phyloP scores from a whole-genome alignment of 2,113 vertebrate species.

The Sturnus vulgaris region DNA sequence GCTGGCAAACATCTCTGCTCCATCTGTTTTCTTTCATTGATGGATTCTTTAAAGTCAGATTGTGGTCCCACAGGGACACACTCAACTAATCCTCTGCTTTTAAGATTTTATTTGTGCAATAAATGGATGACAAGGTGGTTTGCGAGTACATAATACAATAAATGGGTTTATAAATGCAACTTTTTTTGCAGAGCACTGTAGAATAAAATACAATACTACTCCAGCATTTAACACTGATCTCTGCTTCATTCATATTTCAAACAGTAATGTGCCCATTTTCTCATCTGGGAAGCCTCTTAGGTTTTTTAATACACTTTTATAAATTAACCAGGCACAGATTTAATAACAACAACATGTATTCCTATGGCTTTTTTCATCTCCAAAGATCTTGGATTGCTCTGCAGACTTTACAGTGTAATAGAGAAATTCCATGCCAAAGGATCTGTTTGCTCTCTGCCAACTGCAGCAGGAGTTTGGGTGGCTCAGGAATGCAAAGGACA shows the following conservation, averaged over 20 bases:
- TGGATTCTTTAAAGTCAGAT: constrained; percentile 46
- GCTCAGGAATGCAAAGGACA: fast-evolving
- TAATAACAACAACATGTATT: constrained; percentile 40
- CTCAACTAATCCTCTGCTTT: constrained; percentile 49
- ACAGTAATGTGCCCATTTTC: constrained; percentile 45
- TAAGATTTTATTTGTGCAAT: constrained; percentile 63
- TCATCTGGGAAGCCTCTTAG: constrained; percentile 38
- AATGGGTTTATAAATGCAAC: constrained; percentile 66
- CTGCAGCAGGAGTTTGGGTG: not conserved
- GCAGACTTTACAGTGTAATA: not conserved
- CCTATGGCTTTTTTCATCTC: not conserved
- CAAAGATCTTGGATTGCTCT: not conserved
- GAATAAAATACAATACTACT: constrained; percentile 24
- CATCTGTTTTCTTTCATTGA: constrained; percentile 33
- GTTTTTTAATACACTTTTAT: constrained; percentile 45
- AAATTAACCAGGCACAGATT: constrained; percentile 62
- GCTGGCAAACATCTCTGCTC: constrained; percentile 5
- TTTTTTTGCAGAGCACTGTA: constrained; percentile 44
- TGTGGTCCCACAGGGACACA: constrained; percentile 21
- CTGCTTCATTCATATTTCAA: constrained; percentile 58
- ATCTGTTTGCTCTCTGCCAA: not conserved
- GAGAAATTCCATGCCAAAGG: not conserved
- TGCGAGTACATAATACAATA: constrained; percentile 38
- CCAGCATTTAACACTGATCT: constrained; percentile 43
- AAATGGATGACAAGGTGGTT: constrained; percentile 55